Conservation (phyloP, 2,113 vertebrate species). For the Anhinga rufa region DNA sequence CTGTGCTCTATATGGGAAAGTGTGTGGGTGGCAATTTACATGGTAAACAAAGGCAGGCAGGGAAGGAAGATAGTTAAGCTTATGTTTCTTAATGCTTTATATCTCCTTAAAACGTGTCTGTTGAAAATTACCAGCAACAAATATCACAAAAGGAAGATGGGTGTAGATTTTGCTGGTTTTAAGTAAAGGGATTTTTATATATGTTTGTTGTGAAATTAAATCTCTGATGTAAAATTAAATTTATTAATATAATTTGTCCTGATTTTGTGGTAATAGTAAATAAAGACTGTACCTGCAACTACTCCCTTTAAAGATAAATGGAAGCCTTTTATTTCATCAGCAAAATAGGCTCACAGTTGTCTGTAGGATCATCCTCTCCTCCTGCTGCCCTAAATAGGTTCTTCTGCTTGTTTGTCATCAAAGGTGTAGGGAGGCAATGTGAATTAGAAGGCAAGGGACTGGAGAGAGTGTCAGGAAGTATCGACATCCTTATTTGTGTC, state of each 20-base stretch:
- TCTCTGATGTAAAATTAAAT: background rate
- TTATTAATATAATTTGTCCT: background rate
- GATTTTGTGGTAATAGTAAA: background rate
- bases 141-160: background rate
- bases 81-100: background rate
- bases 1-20: constrained; percentile 35
- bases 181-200: background rate
- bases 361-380: background rate
- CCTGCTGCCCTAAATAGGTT: background rate
- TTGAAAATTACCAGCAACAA: background rate
- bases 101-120: background rate
- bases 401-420: background rate
- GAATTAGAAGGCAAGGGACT: constrained; percentile 19
- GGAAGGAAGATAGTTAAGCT: background rate
- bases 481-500: constrained; percentile 54
- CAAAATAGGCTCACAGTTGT: background rate
- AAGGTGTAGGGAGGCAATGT: background rate
- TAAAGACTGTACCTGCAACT: background rate
- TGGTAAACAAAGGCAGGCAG: constrained; percentile 51
- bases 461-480: constrained; percentile 19
- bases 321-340: background rate
- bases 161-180: background rate
- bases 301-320: background rate
- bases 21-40: constrained; percentile 56
- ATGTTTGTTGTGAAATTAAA: background rate